Evolutionary conservation across 2,113 vertebrate species (phyloP), one percentile per base, ranked within the genome.

Genomic region (Motacilla tschutschensis): DNA sequence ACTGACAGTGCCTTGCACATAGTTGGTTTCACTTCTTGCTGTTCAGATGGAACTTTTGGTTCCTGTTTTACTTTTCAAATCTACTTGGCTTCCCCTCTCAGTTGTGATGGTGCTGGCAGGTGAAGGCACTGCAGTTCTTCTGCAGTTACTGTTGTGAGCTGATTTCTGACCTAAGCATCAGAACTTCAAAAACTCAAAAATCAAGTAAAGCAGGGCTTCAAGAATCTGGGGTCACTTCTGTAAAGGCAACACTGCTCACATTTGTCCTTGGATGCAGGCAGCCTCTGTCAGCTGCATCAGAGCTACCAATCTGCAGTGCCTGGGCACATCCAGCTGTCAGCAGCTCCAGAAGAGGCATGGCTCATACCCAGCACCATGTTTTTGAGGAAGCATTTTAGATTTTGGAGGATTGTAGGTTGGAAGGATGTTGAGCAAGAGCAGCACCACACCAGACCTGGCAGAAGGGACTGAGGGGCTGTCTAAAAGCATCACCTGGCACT

Each of bases 1-100:
- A 38, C 33, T 79, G 33, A 7, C 10, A 41, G 41, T 36, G 25
- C 31, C 22, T 59, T 70, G 40, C 22, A 33, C 4, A 8, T 33
- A 5, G 5, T 12, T 85, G 36, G 47, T 92, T 84, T 93, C 75
- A 79, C 59, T 93, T 92, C 83, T 41, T 62, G 36, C 5, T 83
- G 8, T 71, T 86, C 44, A 19, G 14, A 53, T 79, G 17, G 33
- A 90, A 66, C 43, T 65, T 76, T 5, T 33, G 26, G n/a, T 91
- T 94, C 70, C 46, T 19, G 8, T 55, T 88, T 79, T 58, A 33
- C 25, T 33, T 81, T 85, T 72, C 51, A 86, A 35, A 22, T 43
- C 33, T 76, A 12, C 40, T 87, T 78, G 26, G 29, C 31, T 44
- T 78, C 40, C 78, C 6, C 12, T 81, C 26, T 35, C 54, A 40